Evolutionary conservation across 1,140 invertebrate species (phyloP), one percentile per base, ranked within the genome.

Genomic region (Papilio glaucus): DNA sequence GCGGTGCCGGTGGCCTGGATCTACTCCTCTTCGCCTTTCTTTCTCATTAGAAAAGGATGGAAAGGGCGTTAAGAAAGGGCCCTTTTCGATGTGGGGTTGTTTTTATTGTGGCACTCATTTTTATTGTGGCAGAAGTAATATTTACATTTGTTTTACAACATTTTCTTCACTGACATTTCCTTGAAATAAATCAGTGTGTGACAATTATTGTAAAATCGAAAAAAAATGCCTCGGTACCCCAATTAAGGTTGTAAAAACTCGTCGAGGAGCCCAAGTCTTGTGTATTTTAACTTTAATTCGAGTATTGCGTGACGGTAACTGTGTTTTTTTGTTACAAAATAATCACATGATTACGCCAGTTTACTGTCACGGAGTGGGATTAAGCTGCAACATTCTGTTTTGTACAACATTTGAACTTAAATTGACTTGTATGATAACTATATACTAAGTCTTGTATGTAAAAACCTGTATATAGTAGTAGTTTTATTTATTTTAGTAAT

Each of bases 311-410:
- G 49, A 57, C 49, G 18, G 21, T 4, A 57, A 53, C 21, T 7
- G 21, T 7, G 21, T 4, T 24, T 61, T 61, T 61, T 29, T 61
- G 13, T 61, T 15, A 15, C 29, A 37, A 61, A 33, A 61, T 61
- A 61, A 61, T 57, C 26, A 61, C 60, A 61, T 61, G 29, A 37
- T 61, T 61, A 37, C 29, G 13, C 12, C 29, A 33, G 29, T 61
- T 61, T 61, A 37, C 60, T 61, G 60, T 61, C 60, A 61, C 60
- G 29, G 60, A 33, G 26, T 15, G 24, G 60, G 60, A 61, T 61
- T 61, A 37, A 61, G 60, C 26, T 61, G 60, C 60, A 61, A 61
- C 29, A 2, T 61, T 33, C 12, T 33, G 29, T 61, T 61, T 33
- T 33, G 29, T 26, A 61, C 29, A 26, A 60, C 53, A 10, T 15